Base-by-base conservation (phyloP, 2,888 invertebrate genomes). In the Synanthedon myopaeformis region DNA sequence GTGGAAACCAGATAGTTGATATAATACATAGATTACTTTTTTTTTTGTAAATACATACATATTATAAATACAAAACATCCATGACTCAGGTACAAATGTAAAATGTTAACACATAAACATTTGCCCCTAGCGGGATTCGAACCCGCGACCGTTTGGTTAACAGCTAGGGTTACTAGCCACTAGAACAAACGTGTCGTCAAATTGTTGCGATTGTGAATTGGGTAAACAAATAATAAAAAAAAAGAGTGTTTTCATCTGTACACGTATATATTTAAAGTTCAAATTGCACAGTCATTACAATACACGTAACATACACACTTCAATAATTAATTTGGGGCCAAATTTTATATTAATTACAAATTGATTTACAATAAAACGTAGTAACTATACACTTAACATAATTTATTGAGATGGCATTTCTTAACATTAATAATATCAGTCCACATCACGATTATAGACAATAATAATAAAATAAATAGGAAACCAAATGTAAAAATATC, bases 391-490 rank as follows among this genome's bases (percentile, higher is more conserved):
- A 35, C 35, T 35, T 35, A 35, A 35, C 35, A 35, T 35, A 60
- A 55, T 64, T 69, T 70, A 74, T 57, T 72, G 73, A 79, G 75
- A 82, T 82, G 82, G 82, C 79, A 74, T 70, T 70, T 67, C 64
- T 69, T 68, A 68, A 66, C 60, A 67, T 68, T 74, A 49, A 73
- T 78, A 80, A 81, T 80, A 82, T 82, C 82, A 82, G 80, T 82
- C 79, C 76, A 69, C 69, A 74, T 80, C 80, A 80, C 74, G 71
- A 69, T 63, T 61, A 65, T 64, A 59, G 35, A 35, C 35, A 35
- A 35, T 35, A 35, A 35, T 35, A 35, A 35, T 35, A 35, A 10
- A 35, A 12, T 45, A 12, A 45, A 12, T 45, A 45, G 8, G 23
- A 45, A 13, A 45, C 45, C 13, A 45, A 45, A 42, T 42, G 5